phyloP scores from a whole-genome alignment of 2,888 invertebrate genomes.

The Octonoba sinensis region DNA sequence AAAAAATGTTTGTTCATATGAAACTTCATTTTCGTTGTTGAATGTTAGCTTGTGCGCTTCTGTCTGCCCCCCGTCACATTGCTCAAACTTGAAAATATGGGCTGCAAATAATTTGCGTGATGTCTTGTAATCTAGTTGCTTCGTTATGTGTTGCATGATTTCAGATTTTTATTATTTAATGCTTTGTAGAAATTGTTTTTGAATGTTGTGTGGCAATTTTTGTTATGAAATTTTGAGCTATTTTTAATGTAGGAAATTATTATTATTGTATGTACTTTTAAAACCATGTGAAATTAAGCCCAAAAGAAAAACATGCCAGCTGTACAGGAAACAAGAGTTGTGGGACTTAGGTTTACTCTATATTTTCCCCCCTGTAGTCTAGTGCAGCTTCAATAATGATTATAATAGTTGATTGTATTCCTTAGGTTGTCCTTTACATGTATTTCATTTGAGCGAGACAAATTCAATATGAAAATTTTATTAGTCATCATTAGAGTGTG shows the following conservation, averaged over 20 bases:
- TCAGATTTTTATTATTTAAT: constrained; percentile 39
- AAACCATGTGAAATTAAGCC: constrained; percentile 8
- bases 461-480: too few relatives aligned
- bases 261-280: constrained; percentile 14
- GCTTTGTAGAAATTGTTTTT: constrained; percentile 10
- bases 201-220: constrained; percentile 12
- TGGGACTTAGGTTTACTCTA: too few relatives aligned
- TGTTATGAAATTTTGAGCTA: constrained; percentile 9
- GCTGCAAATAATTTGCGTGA: constrained; percentile 10
- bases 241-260: neutral
- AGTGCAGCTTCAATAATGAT: too few relatives aligned
- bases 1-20: constrained; percentile 31
- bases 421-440: too few relatives aligned
- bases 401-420: too few relatives aligned
- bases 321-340: neutral
- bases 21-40: constrained; percentile 49
- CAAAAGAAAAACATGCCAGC: constrained; percentile 17
- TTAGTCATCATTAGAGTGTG: too few relatives aligned
- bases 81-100: constrained; percentile 25
- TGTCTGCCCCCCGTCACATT: constrained; percentile 21
- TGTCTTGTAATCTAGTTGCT: constrained; percentile 41
- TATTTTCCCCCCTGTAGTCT: too few relatives aligned
- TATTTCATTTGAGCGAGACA: too few relatives aligned
- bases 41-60: constrained; percentile 45
- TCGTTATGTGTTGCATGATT: constrained; percentile 59